Evolutionary conservation across 2,797 vertebrate species (phyloP).

Genomic region (Rhinichthys osculus): DNA sequence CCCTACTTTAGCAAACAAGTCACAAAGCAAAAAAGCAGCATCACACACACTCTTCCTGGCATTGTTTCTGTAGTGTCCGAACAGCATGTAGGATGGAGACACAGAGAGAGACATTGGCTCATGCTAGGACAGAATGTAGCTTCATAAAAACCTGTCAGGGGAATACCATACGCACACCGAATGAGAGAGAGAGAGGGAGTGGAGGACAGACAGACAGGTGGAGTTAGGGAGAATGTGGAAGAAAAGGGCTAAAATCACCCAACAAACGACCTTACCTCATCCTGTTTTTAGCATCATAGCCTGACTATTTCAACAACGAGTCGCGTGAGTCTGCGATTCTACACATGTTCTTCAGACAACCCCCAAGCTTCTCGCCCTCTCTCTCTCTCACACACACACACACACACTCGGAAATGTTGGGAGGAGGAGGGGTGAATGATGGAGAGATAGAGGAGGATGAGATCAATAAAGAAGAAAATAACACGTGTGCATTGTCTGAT

Average conservation of each 20-base stretch:
- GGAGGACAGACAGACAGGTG: constrained; percentile 3
- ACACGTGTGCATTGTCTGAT: constrained; percentile 31
- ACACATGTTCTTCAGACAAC: constrained; percentile 50
- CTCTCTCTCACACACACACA: constrained; percentile 49
- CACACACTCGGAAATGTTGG: constrained; percentile 40
- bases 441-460: constrained; percentile 47
- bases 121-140: constrained; percentile 72
- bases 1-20: constrained; percentile 3
- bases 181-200: constrained; percentile 3
- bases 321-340: constrained; percentile 54
- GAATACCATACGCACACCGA: constrained; percentile 13
- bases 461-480: constrained; percentile 57
- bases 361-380: constrained; percentile 40
- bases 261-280: constrained; percentile 75
- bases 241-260: constrained; percentile 17
- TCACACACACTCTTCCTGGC: constrained; percentile 54
- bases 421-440: constrained; percentile 53
- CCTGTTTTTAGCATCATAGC: constrained; percentile 60
- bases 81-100: constrained; percentile 78
- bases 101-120: constrained; percentile 80
- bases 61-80: constrained; percentile 83
- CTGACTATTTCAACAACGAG: constrained; percentile 72
- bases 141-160: constrained; percentile 68
- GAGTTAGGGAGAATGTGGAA: background rate
- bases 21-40: background rate